These are phyloP conservation scores for Pangasianodon hypophthalmus DNA, from an alignment of 2,113 vertebrate species.

Conservation along the genomic window DNA sequence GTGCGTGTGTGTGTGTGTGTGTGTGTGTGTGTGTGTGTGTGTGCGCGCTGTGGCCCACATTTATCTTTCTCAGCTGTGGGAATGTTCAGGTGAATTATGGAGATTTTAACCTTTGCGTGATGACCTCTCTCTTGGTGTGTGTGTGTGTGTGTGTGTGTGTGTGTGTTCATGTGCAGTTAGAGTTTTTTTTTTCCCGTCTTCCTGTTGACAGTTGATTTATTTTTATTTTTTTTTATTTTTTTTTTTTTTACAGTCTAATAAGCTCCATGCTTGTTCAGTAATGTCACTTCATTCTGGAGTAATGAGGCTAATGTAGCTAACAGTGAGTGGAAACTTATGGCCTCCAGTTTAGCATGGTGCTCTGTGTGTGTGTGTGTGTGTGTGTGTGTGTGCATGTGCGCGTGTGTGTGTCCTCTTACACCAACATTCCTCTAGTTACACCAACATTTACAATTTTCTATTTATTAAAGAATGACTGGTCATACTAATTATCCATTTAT, in stretches of 20 bases:
- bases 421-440: too few relatives aligned
- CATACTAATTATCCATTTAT: neutral
- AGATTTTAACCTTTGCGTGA: constrained; percentile 52
- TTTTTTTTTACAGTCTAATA: constrained; percentile 19
- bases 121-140: constrained; percentile 28
- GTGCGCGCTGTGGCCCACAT: neutral
- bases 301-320: neutral
- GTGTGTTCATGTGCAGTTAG: neutral
- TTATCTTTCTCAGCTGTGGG: constrained; percentile 35
- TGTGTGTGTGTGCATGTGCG: neutral
- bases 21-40: constrained; percentile 5
- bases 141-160: constrained; percentile 19
- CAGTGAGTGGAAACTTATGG: neutral
- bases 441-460: too few relatives aligned
- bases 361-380: neutral
- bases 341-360: neutral
- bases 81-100: constrained; percentile 52
- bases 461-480: neutral
- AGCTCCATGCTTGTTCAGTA: constrained; percentile 16
- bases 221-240: neutral
- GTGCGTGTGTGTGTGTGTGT: neutral
- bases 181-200: neutral
- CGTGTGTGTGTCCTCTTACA: neutral
- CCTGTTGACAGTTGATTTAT: neutral
- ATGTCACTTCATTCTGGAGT: neutral